A percentile compares a stretch with the other conserved stretches of the same genome.
Conservation (phyloP, 2,113 vertebrate genomes). For the Ardeotis arabs region DNA sequence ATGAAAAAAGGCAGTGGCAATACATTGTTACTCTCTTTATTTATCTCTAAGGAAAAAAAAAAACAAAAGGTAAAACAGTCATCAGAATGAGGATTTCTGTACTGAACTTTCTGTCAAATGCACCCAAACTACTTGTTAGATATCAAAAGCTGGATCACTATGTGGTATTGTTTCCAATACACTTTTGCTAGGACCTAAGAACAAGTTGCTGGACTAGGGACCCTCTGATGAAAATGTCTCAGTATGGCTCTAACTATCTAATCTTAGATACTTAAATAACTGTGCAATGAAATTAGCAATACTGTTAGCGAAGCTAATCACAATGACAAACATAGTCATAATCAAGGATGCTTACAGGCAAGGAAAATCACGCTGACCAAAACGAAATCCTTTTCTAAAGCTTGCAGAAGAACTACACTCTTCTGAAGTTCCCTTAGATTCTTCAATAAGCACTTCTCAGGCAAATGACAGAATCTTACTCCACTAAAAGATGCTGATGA, state of each 20-base stretch:
- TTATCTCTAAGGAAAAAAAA: background rate
- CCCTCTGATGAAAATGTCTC: background rate
- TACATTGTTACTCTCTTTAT: no score
- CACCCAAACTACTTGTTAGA: background rate
- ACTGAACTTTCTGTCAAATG: background rate
- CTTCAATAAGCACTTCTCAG: background rate
- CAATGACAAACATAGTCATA: background rate
- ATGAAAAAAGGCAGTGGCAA: background rate
- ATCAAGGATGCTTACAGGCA: background rate
- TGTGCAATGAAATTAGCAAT: background rate
- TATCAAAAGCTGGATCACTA: background rate
- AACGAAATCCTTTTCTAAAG: background rate
- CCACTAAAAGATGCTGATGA: rapidly evolving
- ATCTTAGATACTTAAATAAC: background rate
- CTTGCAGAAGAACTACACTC: background rate
- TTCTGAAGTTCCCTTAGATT: background rate
- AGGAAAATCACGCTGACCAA: background rate
- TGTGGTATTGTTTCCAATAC: background rate
- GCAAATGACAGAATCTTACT: background rate
- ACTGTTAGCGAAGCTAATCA: background rate
- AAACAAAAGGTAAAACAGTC: background rate
- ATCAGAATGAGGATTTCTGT: background rate
- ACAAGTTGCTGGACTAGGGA: background rate
- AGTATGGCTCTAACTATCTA: background rate
- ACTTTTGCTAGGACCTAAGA: background rate